Evolutionary conservation across 2,888 invertebrate genomes (phyloP), one percentile per base, ranked within the genome.

Genomic region (Sabatieria punctata): DNA sequence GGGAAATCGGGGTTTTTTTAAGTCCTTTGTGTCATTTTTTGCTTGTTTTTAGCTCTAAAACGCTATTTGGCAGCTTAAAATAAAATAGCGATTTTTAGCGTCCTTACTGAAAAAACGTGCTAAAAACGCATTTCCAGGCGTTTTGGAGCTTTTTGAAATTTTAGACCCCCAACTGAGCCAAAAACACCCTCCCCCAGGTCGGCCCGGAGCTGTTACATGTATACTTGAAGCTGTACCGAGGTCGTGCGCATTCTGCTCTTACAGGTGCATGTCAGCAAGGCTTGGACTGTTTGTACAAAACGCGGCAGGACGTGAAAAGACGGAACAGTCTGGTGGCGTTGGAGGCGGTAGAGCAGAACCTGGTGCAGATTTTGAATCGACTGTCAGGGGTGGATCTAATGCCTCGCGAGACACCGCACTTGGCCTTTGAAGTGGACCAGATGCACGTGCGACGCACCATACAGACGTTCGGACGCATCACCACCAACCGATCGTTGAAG

Each of bases 201-300:
- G n/a, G n/a, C n/a, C n/a, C n/a, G n/a, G n/a, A n/a, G n/a, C n/a
- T n/a, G n/a, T n/a, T n/a, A n/a, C n/a, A n/a, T n/a, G n/a, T n/a
- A n/a, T n/a, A n/a, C n/a, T n/a, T 39, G n/a, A 13, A 21, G 11
- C 39, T 11, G 18, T 39, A n/a, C n/a, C n/a, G n/a, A n/a, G n/a
- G n/a, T n/a, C n/a, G n/a, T n/a, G n/a, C n/a, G n/a, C n/a, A 19
- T 13, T 13, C n/a, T n/a, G 11, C 39, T 11, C n/a, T 23, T 45
- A 11, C 22, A 46, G 46, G 46, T 6, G 45, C 47, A 4, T 45
- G 47, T 37, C 27, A 22, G n/a, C 47, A 47, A 36, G 47, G 43
- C 19, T 18, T 43, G 25, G 41, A 47, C 47, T 47, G 47, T 19
- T 25, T 47, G n/a, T 22, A 47, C 23, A 33, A 19, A 15, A 22